phyloP scores from a whole-genome alignment of 2,888 invertebrate genomes.

The Nemoura dubitans region DNA sequence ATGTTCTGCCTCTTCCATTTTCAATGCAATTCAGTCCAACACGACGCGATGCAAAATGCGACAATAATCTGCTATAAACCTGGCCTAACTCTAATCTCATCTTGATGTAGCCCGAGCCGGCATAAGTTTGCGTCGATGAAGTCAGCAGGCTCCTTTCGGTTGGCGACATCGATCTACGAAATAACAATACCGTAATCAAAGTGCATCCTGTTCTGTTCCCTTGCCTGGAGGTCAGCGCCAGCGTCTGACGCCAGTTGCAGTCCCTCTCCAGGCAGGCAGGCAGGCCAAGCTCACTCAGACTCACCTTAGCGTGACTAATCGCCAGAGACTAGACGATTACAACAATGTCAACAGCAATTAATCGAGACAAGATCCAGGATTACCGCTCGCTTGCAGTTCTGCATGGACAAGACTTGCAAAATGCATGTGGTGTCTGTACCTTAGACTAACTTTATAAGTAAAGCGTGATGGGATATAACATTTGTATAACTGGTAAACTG shows the following conservation, averaged over 20 bases:
- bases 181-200: slow-evolving; percentile 7
- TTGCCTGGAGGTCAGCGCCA: background rate
- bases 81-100: background rate
- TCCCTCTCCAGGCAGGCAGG: background rate
- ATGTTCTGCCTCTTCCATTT: background rate
- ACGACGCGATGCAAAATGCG: background rate
- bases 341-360: slow-evolving; percentile 12
- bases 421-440: too few species aligned
- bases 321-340: background rate
- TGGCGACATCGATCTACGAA: slow-evolving; percentile 3
- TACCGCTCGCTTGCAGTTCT: background rate
- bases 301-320: background rate
- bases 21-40: background rate
- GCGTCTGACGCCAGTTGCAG: background rate
- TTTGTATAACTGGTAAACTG: background rate
- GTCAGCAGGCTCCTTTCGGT: background rate
- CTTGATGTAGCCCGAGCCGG: background rate
- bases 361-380: background rate
- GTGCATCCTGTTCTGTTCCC: slow-evolving; percentile 5
- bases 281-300: background rate
- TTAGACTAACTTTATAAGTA: too few species aligned
- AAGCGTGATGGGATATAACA: background rate
- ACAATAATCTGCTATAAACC: background rate
- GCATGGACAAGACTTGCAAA: background rate
- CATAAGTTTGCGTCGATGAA: background rate